Percentiles rank a stretch among this genome's conserved stretches.
phyloP scores from a whole-genome alignment of 2,113 vertebrate species.

The Mobula hypostoma region DNA sequence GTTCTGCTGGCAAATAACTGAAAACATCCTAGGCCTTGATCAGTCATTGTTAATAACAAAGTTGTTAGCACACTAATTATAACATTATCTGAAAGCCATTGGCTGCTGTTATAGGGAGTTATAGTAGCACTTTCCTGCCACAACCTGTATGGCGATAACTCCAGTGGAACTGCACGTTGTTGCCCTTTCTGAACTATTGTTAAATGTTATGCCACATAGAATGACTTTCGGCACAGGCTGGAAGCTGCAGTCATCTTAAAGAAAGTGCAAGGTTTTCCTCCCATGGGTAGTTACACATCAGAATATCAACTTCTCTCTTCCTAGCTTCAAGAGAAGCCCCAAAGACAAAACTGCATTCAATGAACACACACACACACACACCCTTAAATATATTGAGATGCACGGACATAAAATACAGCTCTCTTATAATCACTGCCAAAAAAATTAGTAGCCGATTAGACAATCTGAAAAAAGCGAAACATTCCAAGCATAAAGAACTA shows the following conservation, averaged over 20 bases:
- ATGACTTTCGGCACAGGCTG: neutral
- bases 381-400: neutral
- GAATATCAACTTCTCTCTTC: no score
- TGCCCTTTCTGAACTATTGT: neutral
- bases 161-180: neutral
- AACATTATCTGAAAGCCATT: neutral
- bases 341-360: neutral
- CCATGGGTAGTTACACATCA: no score
- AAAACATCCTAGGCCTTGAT: neutral
- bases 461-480: neutral
- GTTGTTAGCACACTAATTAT: neutral
- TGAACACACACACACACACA: neutral
- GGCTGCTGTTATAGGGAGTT: no score
- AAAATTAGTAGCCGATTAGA: neutral
- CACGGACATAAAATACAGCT: neutral
- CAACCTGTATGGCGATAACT: neutral
- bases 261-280: neutral
- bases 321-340: no score
- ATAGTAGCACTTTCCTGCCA: no score
- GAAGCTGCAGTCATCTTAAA: neutral
- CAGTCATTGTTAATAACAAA: neutral
- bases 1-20: neutral
- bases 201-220: neutral
- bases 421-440: neutral
- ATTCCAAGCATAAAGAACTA: neutral